Evolutionary conservation across 2,797 vertebrate genomes (phyloP), one percentile per base, ranked within the genome.

Genomic region (Cuniculus paca): DNA sequence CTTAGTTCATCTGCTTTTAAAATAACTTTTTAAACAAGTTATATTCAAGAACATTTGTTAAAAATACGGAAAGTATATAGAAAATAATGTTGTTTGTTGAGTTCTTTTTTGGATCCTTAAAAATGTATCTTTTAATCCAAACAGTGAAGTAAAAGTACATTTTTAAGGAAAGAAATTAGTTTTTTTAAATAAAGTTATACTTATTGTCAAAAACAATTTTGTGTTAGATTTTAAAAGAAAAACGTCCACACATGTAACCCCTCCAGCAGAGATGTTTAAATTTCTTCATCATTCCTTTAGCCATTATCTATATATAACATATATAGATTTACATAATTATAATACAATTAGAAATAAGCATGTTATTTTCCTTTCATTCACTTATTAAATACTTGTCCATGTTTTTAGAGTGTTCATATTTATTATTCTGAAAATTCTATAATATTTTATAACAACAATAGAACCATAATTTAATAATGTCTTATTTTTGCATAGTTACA

Each of bases 191-290:
- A n/a, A 83, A 92, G 74, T 83, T 82, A 70, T 7, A 89, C 52
- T 74, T 79, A 84, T 80, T 78, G 6, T 56, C 42, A 86, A 79
- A 90, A 65, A 60, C 11, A 81, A 79, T 42, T 95, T 79, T 86
- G 52, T 91, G 31, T 75, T 86, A 75, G 26, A 75, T 52, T 88
- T 78, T 39, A 42, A 81, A 88, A 85, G 65, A 89, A 96, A 91
- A 94, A 42, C 48, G 83, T 39, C 92, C 45, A 45, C 6, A 10
- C 8, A 72, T 80, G 52, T 61, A 74, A 11, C 26, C 36, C 95
- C 31, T 80, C 11, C 22, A 92, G 60, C 24, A 94, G 36, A 85
- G 74, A 50, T 50, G 17, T 88, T 88, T 88, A 45, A 68, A 52
- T 88, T 78, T 90, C 56, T 79, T n/a, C 48, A 61, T 39, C 34